Base-by-base conservation (phyloP, 2,888 invertebrate species). In the Pollenia griseotomentosa region DNA sequence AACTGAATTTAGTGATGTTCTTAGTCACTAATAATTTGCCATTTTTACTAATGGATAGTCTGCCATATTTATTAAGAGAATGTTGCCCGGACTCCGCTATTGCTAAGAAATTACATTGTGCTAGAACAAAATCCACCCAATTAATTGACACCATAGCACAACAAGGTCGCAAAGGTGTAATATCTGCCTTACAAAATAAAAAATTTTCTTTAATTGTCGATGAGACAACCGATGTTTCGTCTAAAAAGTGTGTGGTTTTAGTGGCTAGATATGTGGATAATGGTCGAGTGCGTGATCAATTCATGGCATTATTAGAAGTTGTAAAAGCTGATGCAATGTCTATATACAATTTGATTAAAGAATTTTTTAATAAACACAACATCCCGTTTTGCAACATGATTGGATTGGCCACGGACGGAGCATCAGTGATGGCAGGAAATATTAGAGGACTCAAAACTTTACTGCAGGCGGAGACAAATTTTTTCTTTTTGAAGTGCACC, bases 181-280 rank as follows among this genome's bases (percentile, higher is more conserved):
- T 53, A 53, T 23, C 70, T 66, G 77, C 80, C 55, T 85, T 83
- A 70, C 83, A 86, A 70, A 83, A 81, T 23, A 81, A 88, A 73
- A 83, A 53, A 44, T 65, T 65, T 55, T 73, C 82, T n/a, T 66
- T 88, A 61, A 33, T 33, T 2, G 33, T 33, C 33, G 33, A 33
- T 33, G 33, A 33, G 33, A 33, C 33, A 33, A 33, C 3, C 2
- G 33, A 33, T 33, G 33, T 33, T 33, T 33, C 33, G 33, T 33
- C 33, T 33, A 33, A 33, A 33, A 33, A 33, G 33, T 33, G 33
- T 33, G 33, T 33, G 33, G 33, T 33, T 33, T 33, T 33, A 33
- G 33, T 33, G 33, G 33, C 33, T 33, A 33, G 33, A 33, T 33
- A 33, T 33, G 33, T 33, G 33, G 33, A 33, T 33, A 33, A 33